Conservation (phyloP, 2,888 invertebrate genomes). For the Suillia variegata region DNA sequence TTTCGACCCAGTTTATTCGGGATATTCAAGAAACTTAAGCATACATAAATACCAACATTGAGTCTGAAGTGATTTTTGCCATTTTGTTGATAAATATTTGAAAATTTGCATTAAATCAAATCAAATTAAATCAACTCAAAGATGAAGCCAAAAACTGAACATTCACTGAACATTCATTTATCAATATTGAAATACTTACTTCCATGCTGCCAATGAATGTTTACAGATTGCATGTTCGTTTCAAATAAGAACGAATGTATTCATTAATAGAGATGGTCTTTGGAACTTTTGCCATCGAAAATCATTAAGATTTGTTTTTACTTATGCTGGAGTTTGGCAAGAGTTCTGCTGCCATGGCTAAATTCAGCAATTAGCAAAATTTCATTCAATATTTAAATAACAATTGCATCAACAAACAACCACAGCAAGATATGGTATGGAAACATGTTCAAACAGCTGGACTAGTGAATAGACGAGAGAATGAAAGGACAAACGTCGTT, state of each 20-base stretch:
- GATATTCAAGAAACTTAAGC: no score
- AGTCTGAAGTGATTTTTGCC: no score
- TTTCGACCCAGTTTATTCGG: no score
- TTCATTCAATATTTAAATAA: constrained; percentile 29
- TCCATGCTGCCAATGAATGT: no score
- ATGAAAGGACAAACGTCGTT: no score
- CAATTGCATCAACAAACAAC: background rate
- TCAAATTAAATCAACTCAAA: constrained; percentile 51
- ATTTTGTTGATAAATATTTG: constrained; percentile 33
- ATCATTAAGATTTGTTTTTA: constrained; percentile 10
- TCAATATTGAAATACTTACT: no score
- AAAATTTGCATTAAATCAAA: constrained; percentile 53
- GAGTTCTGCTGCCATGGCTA: constrained; percentile 10
- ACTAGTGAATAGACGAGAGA: no score
- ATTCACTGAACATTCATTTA: constrained; percentile 28
- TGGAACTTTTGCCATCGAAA: constrained; percentile 22
- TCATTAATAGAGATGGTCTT: constrained; percentile 23
- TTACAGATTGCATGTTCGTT: no score
- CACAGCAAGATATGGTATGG: background rate
- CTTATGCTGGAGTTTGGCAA: constrained; percentile 2
- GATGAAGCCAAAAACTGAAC: constrained; percentile 41
- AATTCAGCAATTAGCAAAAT: constrained; percentile 42
- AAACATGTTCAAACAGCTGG: no score
- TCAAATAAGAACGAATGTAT: no score
- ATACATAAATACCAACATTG: no score